Percentiles rank a stretch among this genome's conserved stretches.
phyloP scores from a whole-genome alignment of 2,113 vertebrate species.

The Sturnus vulgaris region DNA sequence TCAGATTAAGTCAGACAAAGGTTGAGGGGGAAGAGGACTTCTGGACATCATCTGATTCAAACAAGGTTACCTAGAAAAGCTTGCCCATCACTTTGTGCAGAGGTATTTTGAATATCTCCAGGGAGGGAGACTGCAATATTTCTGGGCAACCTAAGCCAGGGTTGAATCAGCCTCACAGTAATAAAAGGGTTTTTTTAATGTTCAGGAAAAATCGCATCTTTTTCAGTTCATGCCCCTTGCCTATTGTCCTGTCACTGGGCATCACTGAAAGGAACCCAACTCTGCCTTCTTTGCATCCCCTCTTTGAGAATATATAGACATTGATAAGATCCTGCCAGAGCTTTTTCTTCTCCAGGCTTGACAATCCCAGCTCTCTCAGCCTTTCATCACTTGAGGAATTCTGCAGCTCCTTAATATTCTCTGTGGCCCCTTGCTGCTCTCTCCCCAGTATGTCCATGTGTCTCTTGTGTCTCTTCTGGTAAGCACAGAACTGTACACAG shows the following conservation, averaged over 20 bases:
- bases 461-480: not conserved
- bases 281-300: not conserved
- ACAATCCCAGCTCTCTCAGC: not conserved
- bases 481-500: not conserved
- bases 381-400: not conserved
- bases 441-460: not conserved
- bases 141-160: not conserved
- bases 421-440: not conserved
- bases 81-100: not conserved
- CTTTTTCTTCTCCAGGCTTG: not conserved
- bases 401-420: not conserved
- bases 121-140: not conserved
- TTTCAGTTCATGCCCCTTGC: not conserved
- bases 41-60: not conserved
- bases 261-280: not conserved
- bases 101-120: not conserved
- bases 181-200: accelerated
- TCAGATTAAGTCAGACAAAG: not conserved
- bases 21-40: not conserved
- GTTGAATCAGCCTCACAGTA: not conserved
- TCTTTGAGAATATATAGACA: not conserved
- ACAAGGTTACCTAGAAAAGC: accelerated
- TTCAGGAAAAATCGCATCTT: not conserved
- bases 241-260: not conserved
- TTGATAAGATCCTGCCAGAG: not conserved